Evolutionary conservation across 30 jellyfish, hydroid and myxozoan genomes (phyloP).

Genomic region (Hydractinia symbiolongicarpus): DNA sequence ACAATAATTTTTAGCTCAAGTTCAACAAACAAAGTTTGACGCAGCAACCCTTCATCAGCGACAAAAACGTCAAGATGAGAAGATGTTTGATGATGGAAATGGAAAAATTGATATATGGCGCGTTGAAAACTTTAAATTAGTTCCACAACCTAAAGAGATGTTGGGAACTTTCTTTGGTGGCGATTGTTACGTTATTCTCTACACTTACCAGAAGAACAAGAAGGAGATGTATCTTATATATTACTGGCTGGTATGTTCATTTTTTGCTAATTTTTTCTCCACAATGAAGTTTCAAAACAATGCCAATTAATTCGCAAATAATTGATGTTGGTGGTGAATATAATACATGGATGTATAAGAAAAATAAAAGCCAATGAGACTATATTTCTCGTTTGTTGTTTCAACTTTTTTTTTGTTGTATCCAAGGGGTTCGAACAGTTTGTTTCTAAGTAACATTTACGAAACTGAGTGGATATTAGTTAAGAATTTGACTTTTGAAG

Average conservation of each 20-base stretch:
- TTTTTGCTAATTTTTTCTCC: neutral
- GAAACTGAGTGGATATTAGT: too few relatives aligned
- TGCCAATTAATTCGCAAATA: too few relatives aligned
- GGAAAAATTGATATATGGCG: constrained; percentile 93
- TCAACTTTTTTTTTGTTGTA: too few relatives aligned
- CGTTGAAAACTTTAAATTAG: constrained; percentile 70
- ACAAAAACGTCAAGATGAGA: constrained; percentile 60
- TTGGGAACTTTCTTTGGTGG: constrained; percentile 93
- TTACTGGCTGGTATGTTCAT: constrained; percentile 87
- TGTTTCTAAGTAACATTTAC: too few relatives aligned
- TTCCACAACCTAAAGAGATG: constrained; percentile 67
- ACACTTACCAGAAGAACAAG: constrained; percentile 61
- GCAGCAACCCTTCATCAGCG: constrained; percentile 69
- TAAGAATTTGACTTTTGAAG: too few relatives aligned
- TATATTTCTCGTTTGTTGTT: too few relatives aligned
- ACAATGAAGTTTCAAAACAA: too few relatives aligned
- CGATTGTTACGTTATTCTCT: constrained; percentile 80
- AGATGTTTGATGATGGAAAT: constrained; percentile 83
- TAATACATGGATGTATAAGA: too few relatives aligned
- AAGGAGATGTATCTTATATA: constrained; percentile 66
- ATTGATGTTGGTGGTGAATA: too few relatives aligned
- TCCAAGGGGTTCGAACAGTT: too few relatives aligned
- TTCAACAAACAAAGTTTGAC: constrained; percentile 77
- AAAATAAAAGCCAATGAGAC: too few relatives aligned
- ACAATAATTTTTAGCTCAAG: constrained; percentile 42